Evolutionary conservation across 2,797 vertebrate species (phyloP).

Genomic region (Mycteria americana): DNA sequence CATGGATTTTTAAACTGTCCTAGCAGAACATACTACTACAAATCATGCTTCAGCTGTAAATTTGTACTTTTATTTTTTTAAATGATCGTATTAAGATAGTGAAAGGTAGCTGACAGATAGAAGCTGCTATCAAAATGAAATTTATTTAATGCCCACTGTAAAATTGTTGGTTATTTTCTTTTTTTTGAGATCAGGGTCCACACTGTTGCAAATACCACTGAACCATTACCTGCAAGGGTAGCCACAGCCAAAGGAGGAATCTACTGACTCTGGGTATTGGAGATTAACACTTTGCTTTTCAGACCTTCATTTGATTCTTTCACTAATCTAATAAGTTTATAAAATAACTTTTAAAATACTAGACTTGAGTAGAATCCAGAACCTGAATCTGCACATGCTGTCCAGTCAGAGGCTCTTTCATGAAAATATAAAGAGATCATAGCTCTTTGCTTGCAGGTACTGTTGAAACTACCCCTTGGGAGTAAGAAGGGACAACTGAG

Average conservation of each 20-base stretch:
- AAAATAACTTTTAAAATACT: neutral
- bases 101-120: neutral
- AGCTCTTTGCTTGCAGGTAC: neutral
- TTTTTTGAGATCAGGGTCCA: neutral
- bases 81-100: neutral
- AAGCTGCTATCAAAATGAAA: neutral
- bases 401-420: neutral
- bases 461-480: neutral
- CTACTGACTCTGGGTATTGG: neutral
- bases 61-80: neutral
- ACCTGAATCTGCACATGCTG: neutral
- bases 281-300: neutral
- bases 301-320: neutral
- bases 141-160: neutral
- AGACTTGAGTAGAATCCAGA: neutral
- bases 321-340: neutral
- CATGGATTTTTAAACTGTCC: neutral
- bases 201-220: neutral
- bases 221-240: neutral
- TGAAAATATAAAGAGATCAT: neutral
- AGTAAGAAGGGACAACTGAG: neutral
- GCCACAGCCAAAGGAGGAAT: neutral
- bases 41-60: neutral
- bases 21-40: neutral
- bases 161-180: fast-evolving